Evolutionary conservation across 1,140 invertebrate genomes (phyloP).

Genomic region (Cryptotermes secundus): DNA sequence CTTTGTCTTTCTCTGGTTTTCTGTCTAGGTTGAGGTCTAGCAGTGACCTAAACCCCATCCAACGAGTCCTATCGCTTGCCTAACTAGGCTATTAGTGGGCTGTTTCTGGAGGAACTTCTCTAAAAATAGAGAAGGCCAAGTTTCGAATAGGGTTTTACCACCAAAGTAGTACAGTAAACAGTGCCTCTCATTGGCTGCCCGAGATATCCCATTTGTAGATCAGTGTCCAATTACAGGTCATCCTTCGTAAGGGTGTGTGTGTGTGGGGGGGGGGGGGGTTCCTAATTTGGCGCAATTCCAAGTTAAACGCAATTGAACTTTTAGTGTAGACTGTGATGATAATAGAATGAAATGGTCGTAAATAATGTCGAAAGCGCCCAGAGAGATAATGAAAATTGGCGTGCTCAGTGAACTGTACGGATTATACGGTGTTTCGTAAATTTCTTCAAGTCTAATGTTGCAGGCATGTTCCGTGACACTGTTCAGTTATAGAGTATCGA

Average conservation of each 20-base stretch:
- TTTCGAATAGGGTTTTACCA: no score
- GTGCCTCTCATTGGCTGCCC: not conserved
- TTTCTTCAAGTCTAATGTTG: not conserved
- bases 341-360: conserved; percentile 2
- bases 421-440: not conserved
- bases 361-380: not conserved
- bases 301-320: not conserved
- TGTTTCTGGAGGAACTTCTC: no score
- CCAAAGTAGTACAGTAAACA: not conserved
- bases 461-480: no score
- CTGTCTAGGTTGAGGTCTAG: no score
- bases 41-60: no score
- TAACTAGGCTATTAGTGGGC: no score
- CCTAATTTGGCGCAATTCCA: not conserved
- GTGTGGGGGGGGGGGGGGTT: not conserved
- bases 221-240: not conserved
- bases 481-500: no score
- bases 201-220: not conserved
- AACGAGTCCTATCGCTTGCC: no score
- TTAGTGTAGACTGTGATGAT: not conserved
- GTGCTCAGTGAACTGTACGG: not conserved
- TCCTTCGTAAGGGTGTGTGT: not conserved
- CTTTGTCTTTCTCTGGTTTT: no score
- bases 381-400: conserved; percentile 10
- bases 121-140: no score